phyloP scores from a whole-genome alignment of 2,113 vertebrate genomes.

The Chaetodon trifascialis region DNA sequence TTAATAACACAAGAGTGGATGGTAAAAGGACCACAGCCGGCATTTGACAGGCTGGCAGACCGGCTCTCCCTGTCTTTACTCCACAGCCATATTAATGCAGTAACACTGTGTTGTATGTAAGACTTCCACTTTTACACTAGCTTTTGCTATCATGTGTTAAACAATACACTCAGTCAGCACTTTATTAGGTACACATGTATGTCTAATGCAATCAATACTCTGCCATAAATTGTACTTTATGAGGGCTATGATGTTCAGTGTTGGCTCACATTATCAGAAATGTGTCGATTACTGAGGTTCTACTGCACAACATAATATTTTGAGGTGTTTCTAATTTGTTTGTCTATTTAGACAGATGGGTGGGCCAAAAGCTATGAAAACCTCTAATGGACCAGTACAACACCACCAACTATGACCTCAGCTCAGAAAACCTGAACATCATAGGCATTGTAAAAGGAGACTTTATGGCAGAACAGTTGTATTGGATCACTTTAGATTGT shows the following conservation, averaged over 20 bases:
- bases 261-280: not conserved
- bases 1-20: constrained; percentile 6
- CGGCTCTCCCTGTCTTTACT: constrained; percentile 2
- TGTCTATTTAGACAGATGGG: no score
- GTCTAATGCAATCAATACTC: not conserved
- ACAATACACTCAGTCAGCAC: not conserved
- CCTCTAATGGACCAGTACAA: not conserved
- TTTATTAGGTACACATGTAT: not conserved
- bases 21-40: not conserved
- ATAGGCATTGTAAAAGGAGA: not conserved
- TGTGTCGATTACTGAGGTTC: not conserved
- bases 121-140: not conserved
- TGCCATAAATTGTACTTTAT: not conserved
- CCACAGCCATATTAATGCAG: not conserved
- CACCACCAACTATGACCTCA: not conserved
- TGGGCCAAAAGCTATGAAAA: no score
- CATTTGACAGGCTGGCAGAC: not conserved
- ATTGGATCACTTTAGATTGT: not conserved
- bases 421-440: not conserved
- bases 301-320: not conserved
- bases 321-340: not conserved
- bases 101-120: not conserved
- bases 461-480: not conserved
- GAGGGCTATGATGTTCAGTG: not conserved
- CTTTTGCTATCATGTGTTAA: not conserved